Evolutionary conservation across 2,888 invertebrate species (phyloP).

Genomic region (Hyposoter didymator): DNA sequence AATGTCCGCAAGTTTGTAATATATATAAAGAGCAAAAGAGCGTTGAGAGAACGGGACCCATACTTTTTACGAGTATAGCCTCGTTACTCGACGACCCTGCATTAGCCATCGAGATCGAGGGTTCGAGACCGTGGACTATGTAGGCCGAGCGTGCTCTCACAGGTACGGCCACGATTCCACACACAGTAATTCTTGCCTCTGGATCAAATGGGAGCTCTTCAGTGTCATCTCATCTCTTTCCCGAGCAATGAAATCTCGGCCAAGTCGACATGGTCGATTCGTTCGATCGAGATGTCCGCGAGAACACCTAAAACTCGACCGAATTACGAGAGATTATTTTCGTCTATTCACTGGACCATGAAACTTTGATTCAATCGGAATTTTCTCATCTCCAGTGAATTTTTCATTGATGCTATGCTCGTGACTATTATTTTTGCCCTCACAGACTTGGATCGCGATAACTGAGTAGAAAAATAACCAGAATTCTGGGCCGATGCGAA

Average conservation of each 20-base stretch:
- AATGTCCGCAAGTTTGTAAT: background rate
- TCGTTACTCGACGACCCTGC: conserved; percentile 62
- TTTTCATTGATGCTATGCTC: background rate
- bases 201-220: conserved; percentile 37
- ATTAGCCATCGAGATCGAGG: conserved; percentile 52
- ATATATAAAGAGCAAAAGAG: background rate
- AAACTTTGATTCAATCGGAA: background rate
- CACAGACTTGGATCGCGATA: background rate
- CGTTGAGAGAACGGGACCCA: conserved; percentile 52
- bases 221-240: background rate
- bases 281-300: conserved; percentile 1
- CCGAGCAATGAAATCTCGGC: conserved; percentile 36
- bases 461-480: background rate
- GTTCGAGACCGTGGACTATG: conserved; percentile 49
- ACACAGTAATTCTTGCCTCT: conserved; percentile 43
- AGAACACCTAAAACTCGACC: conserved; percentile 4
- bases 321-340: background rate
- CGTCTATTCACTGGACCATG: background rate
- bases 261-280: conserved; percentile 43
- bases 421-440: background rate
- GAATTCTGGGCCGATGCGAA: background rate
- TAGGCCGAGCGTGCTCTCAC: conserved; percentile 44
- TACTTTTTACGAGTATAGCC: conserved; percentile 60
- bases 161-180: conserved; percentile 46
- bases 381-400: background rate